These are phyloP conservation scores for Coenobita brevimanus DNA, from an alignment of 1,140 invertebrate species.

Conservation along the genomic window DNA sequence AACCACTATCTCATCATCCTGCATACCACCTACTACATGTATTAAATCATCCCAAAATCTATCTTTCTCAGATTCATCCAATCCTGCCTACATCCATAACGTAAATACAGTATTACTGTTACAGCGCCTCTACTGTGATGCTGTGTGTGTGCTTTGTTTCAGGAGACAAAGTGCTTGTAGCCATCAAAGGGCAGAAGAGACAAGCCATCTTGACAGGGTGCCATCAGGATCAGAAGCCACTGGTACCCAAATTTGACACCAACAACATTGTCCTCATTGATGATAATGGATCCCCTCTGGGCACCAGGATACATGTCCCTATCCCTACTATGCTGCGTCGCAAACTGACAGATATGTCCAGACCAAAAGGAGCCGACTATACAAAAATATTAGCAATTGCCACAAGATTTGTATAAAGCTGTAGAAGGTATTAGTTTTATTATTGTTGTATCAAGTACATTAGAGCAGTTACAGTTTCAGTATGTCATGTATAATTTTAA, in stretches of 20 bases:
- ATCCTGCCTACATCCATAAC: too few species aligned
- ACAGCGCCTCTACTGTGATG: too few species aligned
- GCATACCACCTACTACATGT: too few species aligned
- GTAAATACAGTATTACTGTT: too few species aligned
- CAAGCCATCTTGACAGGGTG: conserved; percentile 95
- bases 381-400: conserved; percentile 96
- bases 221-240: conserved; percentile 86
- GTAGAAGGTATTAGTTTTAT: background rate
- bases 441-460: too few species aligned
- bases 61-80: too few species aligned
- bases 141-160: too few species aligned
- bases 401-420: conserved; percentile 88
- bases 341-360: conserved; percentile 86
- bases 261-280: conserved; percentile 98
- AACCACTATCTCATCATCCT: too few species aligned
- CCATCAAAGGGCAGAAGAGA: conserved; percentile 97
- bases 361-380: conserved; percentile 91
- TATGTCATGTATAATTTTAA: too few species aligned
- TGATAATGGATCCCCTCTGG: conserved; percentile 93
- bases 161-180: conserved; percentile 94
- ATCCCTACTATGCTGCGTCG: conserved; percentile 94
- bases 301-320: conserved; percentile 94
- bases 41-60: too few species aligned
- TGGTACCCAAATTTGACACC: conserved; percentile 94
- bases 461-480: too few species aligned